Percentiles rank a stretch among this genome's conserved stretches.
These are phyloP conservation scores for Lobophora halterata DNA, from an alignment of 2,888 invertebrate species.

Conservation along the genomic window DNA sequence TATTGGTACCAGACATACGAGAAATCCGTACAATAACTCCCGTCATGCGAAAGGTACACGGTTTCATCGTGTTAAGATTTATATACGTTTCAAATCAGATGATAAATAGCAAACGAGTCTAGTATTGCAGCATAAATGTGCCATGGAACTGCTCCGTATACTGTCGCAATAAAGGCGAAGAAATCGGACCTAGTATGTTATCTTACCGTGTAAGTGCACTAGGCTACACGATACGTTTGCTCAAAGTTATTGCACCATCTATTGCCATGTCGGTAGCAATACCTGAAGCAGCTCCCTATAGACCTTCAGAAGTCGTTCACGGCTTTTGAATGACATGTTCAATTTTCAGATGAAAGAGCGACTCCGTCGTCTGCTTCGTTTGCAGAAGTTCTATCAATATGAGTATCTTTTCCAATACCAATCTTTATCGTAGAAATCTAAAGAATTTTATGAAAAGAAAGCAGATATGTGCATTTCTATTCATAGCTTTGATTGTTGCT, in stretches of 20 bases:
- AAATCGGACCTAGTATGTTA: slow-evolving; percentile 1
- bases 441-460: too few relatives aligned
- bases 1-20: slow-evolving; percentile 45
- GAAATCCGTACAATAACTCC: slow-evolving; percentile 51
- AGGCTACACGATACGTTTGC: slow-evolving; percentile 16
- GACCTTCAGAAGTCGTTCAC: slow-evolving; percentile 32
- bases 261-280: slow-evolving; percentile 22
- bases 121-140: slow-evolving; percentile 1
- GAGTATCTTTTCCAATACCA: slow-evolving; percentile 31
- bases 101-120: slow-evolving; percentile 4
- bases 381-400: slow-evolving; percentile 38
- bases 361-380: slow-evolving; percentile 35
- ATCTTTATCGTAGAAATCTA: slow-evolving; percentile 14
- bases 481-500: slow-evolving; percentile 19
- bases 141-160: slow-evolving; percentile 2
- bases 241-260: slow-evolving; percentile 20
- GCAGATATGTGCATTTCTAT: slow-evolving; percentile 18
- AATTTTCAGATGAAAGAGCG: slow-evolving; percentile 44
- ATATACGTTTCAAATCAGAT: slow-evolving; percentile 12
- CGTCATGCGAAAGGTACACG: slow-evolving; percentile 31
- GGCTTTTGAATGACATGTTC: slow-evolving; percentile 45
- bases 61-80: slow-evolving; percentile 18
- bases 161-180: not conserved
- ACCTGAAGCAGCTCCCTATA: slow-evolving; percentile 22
- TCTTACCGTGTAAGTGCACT: slow-evolving; percentile 10